Evolutionary conservation across 2,797 vertebrate species (phyloP).

Genomic region (Pipistrellus kuhlii): DNA sequence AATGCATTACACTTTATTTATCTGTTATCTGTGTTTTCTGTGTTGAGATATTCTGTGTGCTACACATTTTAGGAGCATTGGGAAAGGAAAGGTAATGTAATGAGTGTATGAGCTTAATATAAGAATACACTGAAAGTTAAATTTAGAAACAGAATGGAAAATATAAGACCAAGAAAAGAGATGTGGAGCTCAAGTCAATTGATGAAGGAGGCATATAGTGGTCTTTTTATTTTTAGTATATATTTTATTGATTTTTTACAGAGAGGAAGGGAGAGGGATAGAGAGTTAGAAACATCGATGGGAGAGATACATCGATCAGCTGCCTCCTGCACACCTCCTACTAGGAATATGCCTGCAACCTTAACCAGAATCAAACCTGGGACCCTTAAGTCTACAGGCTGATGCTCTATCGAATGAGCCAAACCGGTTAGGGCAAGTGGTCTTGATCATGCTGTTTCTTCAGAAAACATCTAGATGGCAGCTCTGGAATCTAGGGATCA

Average conservation of each 20-base stretch:
- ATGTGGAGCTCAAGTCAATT: not conserved
- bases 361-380: no score
- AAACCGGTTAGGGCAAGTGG: no score
- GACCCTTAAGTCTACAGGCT: no score
- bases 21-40: not conserved
- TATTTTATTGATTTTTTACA: no score
- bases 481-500: not conserved
- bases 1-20: not conserved
- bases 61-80: not conserved
- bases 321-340: no score
- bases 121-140: not conserved
- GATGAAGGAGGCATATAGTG: rapidly evolving
- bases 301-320: no score
- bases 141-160: conserved; percentile 12
- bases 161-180: not conserved
- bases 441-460: not conserved
- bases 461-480: not conserved
- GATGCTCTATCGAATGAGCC: no score
- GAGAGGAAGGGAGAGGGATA: no score
- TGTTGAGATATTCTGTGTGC: not conserved
- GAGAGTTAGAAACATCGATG: no score
- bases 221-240: not conserved
- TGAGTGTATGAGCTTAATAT: not conserved
- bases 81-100: not conserved
- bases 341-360: no score